These are phyloP conservation scores for Sander lucioperca DNA, from an alignment of 2,113 vertebrate genomes.

Conservation along the genomic window DNA sequence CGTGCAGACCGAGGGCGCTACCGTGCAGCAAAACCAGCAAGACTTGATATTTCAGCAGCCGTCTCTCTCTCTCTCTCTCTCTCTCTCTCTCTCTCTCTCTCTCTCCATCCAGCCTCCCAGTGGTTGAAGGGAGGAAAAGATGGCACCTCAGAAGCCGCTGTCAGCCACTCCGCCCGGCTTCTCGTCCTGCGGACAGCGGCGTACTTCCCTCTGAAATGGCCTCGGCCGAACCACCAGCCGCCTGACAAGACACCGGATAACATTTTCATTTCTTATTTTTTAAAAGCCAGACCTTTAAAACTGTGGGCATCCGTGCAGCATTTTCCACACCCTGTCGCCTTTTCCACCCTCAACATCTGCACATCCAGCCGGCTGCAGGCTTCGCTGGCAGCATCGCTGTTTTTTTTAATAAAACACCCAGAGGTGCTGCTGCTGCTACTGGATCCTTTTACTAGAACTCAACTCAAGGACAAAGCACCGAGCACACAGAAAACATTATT, in stretches of 20 bases:
- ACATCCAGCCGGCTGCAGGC: constrained; percentile 47
- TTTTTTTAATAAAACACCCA: neutral
- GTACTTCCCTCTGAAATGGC: constrained; percentile 71
- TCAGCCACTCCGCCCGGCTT: constrained; percentile 60
- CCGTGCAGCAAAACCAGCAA: constrained; percentile 50
- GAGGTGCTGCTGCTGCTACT: constrained; percentile 15
- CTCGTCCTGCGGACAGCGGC: constrained; percentile 60
- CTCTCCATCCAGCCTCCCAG: constrained; percentile 64
- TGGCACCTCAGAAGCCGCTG: constrained; percentile 74
- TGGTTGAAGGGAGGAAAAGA: constrained; percentile 76
- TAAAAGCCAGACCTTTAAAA: constrained; percentile 44
- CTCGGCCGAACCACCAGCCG: constrained; percentile 39
- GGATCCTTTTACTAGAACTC: constrained; percentile 17
- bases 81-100: constrained; percentile 16
- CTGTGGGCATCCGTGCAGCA: constrained; percentile 61
- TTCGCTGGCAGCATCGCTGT: constrained; percentile 29
- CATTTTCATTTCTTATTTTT: neutral
- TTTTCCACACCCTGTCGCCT: constrained; percentile 67
- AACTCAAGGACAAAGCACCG: constrained; percentile 35
- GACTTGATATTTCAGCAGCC: constrained; percentile 53
- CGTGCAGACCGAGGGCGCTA: constrained; percentile 59
- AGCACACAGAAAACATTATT: constrained; percentile 6
- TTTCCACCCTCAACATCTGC: constrained; percentile 70
- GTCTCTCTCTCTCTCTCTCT: constrained; percentile 18
- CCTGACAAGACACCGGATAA: constrained; percentile 38